A percentile compares a stretch with the other conserved stretches of the same genome.
phyloP scores from a whole-genome alignment of 1,140 invertebrate genomes.

The Drosophila lacertosa region DNA sequence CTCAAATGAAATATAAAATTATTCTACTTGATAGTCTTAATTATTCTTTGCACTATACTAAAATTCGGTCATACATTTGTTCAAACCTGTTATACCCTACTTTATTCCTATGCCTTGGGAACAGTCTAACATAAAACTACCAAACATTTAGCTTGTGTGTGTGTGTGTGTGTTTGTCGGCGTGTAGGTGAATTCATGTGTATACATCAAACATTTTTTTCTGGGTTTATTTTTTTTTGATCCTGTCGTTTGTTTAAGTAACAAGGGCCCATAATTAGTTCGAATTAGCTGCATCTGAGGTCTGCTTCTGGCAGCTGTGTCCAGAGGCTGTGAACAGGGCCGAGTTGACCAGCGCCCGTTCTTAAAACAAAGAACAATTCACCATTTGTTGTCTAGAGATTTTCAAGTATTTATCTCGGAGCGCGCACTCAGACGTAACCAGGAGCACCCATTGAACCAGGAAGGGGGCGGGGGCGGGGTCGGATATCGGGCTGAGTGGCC shows the following conservation, averaged over 20 bases:
- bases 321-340: neutral
- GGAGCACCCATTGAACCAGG: neutral
- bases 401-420: constrained; percentile 11
- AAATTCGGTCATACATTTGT: no score
- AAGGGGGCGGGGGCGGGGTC: neutral
- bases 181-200: constrained; percentile 14
- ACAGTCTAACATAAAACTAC: constrained; percentile 44
- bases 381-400: constrained; percentile 2
- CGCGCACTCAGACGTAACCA: constrained; percentile 4
- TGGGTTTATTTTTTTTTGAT: constrained; percentile 22
- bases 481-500: constrained; percentile 34
- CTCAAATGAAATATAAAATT: no score
- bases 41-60: no score
- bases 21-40: no score
- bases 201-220: constrained; percentile 68
- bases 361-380: constrained; percentile 14
- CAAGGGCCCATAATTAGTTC: constrained; percentile 66
- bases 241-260: constrained; percentile 51
- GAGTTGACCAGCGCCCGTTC: neutral
- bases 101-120: no score
- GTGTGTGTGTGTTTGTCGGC: constrained; percentile 11
- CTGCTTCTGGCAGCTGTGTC: constrained; percentile 63
- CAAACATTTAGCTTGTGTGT: constrained; percentile 21
- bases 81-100: no score
- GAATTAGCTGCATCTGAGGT: constrained; percentile 68